Percentiles rank a stretch among this genome's conserved stretches.
Conservation (phyloP, 2,797 vertebrate species). For the Petrocephalus sullivani region DNA sequence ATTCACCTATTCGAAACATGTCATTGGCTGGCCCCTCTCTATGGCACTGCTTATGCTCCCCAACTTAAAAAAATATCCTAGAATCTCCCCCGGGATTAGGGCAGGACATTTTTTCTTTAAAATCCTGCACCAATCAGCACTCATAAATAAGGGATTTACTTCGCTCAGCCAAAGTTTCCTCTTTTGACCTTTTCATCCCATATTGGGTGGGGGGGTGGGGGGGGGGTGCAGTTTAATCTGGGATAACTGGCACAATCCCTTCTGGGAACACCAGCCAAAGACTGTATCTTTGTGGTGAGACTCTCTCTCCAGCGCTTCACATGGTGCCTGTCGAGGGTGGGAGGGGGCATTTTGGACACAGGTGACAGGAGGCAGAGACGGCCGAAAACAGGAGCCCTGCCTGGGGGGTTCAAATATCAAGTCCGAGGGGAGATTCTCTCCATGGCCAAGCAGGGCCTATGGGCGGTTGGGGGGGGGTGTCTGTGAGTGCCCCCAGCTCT, state of each 20-base stretch:
- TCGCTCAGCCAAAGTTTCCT: neutral
- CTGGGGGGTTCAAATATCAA: neutral
- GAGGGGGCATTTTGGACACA: neutral
- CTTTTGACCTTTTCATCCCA: neutral
- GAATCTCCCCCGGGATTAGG: neutral
- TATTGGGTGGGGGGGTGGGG: neutral
- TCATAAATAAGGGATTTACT: neutral
- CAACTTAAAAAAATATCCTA: neutral
- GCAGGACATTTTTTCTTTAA: neutral
- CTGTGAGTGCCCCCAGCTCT: neutral
- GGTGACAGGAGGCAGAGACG: neutral
- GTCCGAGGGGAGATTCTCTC: neutral
- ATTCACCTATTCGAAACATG: neutral
- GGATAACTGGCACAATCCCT: slow-evolving; percentile 4
- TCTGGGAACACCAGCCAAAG: neutral
- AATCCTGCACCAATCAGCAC: neutral
- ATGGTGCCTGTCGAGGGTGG: neutral
- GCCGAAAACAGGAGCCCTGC: neutral
- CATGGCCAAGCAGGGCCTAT: neutral
- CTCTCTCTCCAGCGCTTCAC: neutral
- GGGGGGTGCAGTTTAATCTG: neutral
- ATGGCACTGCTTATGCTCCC: neutral
- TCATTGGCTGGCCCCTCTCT: neutral
- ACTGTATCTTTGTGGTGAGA: neutral
- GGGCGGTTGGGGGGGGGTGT: neutral